These are phyloP conservation scores for Branchellion lobata DNA, from an alignment of 2,888 invertebrate species.

Conservation along the genomic window DNA sequence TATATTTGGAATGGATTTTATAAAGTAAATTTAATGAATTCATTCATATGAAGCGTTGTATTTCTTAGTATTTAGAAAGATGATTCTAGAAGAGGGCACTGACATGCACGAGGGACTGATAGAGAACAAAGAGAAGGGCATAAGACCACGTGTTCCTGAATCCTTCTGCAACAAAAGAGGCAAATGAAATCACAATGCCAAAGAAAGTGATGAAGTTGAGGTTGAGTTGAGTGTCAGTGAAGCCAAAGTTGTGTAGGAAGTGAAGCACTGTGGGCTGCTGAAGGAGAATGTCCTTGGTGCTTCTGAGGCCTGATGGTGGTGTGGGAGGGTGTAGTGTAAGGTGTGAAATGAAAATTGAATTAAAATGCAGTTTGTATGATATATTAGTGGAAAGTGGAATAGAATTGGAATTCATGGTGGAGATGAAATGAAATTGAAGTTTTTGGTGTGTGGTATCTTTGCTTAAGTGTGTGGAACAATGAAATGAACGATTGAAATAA, in stretches of 20 bases:
- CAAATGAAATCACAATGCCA: conserved; percentile 71
- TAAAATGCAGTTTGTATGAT: not conserved
- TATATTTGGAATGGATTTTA: no score
- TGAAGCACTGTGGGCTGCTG: conserved; percentile 71
- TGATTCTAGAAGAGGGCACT: not conserved
- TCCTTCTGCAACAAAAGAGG: conserved; percentile 65
- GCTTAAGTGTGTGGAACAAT: not conserved
- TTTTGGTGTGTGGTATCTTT: not conserved
- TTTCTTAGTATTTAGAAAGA: no score
- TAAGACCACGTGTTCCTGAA: conserved; percentile 67
- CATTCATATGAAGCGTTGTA: no score
- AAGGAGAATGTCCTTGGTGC: conserved; percentile 55
- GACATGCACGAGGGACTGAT: conserved; percentile 65
- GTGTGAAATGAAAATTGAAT: no score
- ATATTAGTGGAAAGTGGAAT: not conserved
- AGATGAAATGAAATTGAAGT: not conserved
- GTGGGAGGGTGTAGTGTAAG: no score
- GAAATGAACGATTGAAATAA: not conserved
- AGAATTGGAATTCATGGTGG: not conserved
- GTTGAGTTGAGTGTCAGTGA: conserved; percentile 69
- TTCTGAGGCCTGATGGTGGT: conserved; percentile 20
- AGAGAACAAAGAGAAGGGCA: conserved; percentile 71
- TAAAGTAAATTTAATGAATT: no score
- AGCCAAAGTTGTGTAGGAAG: conserved; percentile 70
- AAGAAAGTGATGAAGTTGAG: conserved; percentile 71